These are phyloP conservation scores for Cryptomyrus ogoouensis DNA, from an alignment of 2,113 vertebrate genomes.

Conservation along the genomic window DNA sequence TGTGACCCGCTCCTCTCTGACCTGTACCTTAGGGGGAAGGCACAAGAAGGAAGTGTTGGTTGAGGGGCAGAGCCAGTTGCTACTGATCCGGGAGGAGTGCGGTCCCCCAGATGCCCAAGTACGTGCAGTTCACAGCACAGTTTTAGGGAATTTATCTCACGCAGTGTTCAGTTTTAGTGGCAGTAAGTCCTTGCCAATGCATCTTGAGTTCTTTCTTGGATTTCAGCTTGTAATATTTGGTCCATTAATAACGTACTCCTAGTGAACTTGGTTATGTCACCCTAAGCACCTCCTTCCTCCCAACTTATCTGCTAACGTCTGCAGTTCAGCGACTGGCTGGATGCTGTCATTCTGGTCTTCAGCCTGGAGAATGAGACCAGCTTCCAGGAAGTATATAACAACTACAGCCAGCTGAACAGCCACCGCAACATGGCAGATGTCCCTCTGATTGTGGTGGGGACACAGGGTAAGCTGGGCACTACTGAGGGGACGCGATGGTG, in stretches of 20 bases:
- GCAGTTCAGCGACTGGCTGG: slow-evolving; percentile 89
- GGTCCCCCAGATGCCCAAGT: slow-evolving; percentile 81
- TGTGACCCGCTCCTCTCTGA: not conserved
- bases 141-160: not conserved
- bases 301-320: slow-evolving; percentile 4
- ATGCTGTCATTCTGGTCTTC: slow-evolving; percentile 89
- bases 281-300: not conserved
- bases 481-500: not conserved
- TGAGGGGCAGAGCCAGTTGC: slow-evolving; percentile 84
- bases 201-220: not conserved
- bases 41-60: slow-evolving; percentile 89
- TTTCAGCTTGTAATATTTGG: not conserved
- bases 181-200: not conserved
- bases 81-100: slow-evolving; percentile 87
- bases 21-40: slow-evolving; percentile 66
- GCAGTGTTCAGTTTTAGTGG: not conserved
- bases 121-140: not conserved
- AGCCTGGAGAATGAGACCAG: slow-evolving; percentile 91
- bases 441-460: slow-evolving; percentile 82
- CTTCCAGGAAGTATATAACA: slow-evolving; percentile 79
- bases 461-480: slow-evolving; percentile 71
- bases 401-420: slow-evolving; percentile 67
- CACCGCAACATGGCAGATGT: slow-evolving; percentile 68
- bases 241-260: not conserved
- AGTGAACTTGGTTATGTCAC: not conserved